These are phyloP conservation scores for Terrapene triunguis DNA, from an alignment of 2,113 vertebrate genomes.

Conservation along the genomic window DNA sequence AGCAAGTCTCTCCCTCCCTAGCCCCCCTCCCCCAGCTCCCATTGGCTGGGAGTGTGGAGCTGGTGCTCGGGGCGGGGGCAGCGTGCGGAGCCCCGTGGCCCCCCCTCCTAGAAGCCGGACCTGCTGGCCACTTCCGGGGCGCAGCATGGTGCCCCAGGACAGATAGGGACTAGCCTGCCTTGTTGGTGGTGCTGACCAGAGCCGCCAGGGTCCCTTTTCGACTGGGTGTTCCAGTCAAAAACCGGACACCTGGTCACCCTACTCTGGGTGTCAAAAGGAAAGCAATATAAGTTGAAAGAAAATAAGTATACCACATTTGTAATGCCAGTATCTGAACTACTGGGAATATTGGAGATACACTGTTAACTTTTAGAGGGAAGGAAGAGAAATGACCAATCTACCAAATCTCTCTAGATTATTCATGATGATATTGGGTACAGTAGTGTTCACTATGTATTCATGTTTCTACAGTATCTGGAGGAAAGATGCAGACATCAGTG, in stretches of 20 bases:
- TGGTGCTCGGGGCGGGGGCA: too few species aligned
- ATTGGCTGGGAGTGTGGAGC: too few species aligned
- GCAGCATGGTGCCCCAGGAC: too few species aligned
- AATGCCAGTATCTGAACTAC: background rate
- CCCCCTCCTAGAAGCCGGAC: too few species aligned
- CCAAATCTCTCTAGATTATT: background rate
- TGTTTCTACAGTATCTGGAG: background rate
- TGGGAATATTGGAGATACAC: conserved; percentile 8
- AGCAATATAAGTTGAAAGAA: background rate
- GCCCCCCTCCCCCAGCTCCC: too few species aligned
- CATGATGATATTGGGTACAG: background rate
- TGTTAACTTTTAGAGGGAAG: conserved; percentile 20
- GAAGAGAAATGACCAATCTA: background rate
- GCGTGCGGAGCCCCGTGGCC: too few species aligned
- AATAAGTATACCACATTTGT: conserved; percentile 1
- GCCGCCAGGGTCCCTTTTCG: too few species aligned
- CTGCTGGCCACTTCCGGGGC: too few species aligned
- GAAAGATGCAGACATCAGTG: background rate
- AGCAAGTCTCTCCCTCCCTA: too few species aligned
- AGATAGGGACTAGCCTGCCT: too few species aligned
- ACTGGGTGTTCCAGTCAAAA: too few species aligned
- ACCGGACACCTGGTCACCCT: background rate
- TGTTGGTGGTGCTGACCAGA: too few species aligned
- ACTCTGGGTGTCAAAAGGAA: conserved; percentile 23
- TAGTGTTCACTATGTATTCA: background rate